phyloP scores from a whole-genome alignment of 2,888 invertebrate species.

The Euproctis similis region DNA sequence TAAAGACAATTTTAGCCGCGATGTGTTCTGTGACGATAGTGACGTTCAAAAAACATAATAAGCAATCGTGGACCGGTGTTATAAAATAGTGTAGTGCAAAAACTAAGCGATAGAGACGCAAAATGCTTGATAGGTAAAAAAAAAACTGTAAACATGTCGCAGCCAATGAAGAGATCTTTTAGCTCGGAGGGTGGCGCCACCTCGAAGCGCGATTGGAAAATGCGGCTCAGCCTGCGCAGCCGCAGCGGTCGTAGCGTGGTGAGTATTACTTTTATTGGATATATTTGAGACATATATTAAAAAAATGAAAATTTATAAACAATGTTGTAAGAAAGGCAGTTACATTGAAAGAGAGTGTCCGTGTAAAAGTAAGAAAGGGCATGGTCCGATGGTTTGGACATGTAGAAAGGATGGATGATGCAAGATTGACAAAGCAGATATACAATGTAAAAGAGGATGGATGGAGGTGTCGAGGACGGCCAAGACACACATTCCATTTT shows the following conservation, averaged over 20 bases:
- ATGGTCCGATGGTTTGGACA: too few species aligned
- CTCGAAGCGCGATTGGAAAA: conserved; percentile 81
- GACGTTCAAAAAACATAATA: conserved; percentile 6
- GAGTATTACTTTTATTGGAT: conserved; percentile 40
- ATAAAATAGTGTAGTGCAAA: conserved; percentile 8
- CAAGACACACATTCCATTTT: too few species aligned
- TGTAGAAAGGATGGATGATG: too few species aligned
- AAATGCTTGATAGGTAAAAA: conserved; percentile 24
- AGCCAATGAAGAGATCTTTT: conserved; percentile 78
- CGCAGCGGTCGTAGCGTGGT: conserved; percentile 79
- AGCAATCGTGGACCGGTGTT: conserved; percentile 5
- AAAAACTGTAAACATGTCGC: conserved; percentile 38
- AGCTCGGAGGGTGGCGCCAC: conserved; percentile 77
- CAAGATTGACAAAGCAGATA: too few species aligned
- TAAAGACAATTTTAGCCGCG: conserved; percentile 6
- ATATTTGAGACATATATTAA: too few species aligned
- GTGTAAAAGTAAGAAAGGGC: too few species aligned
- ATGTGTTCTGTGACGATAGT: conserved; percentile 7
- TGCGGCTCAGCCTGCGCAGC: conserved; percentile 82
- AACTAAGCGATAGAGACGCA: conserved; percentile 41
- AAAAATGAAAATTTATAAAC: too few species aligned
- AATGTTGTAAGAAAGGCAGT: too few species aligned
- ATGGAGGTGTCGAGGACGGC: too few species aligned
- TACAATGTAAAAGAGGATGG: too few species aligned
- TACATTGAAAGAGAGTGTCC: too few species aligned